Percentiles rank a stretch among this genome's conserved stretches.
These are phyloP conservation scores for Agrochola lota DNA, from an alignment of 2,888 invertebrate genomes.

Conservation along the genomic window DNA sequence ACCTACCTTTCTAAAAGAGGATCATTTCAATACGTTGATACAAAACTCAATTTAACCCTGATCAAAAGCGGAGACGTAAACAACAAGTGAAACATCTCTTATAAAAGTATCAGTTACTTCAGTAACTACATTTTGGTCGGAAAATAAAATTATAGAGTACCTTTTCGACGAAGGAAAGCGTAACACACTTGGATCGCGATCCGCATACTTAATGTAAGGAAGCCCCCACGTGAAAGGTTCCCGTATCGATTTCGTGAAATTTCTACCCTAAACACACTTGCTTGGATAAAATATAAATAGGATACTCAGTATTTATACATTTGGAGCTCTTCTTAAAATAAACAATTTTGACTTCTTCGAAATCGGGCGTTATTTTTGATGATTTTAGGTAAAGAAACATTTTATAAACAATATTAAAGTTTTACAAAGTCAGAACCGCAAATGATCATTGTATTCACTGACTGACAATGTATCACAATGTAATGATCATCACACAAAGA, in stretches of 20 bases:
- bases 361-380: too few species aligned
- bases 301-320: conserved; percentile 37
- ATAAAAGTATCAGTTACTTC: conserved; percentile 87
- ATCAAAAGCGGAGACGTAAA: conserved; percentile 76
- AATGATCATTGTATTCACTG: too few species aligned
- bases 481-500: too few species aligned
- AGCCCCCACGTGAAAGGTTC: conserved; percentile 70
- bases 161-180: conserved; percentile 87
- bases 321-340: conserved; percentile 21
- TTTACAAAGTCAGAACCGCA: too few species aligned
- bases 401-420: too few species aligned
- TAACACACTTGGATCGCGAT: conserved; percentile 83
- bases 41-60: conserved; percentile 74
- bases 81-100: conserved; percentile 77
- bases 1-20: conserved; percentile 12
- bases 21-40: conserved; percentile 52
- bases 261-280: conserved; percentile 76
- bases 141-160: conserved; percentile 90
- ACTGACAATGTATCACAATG: not conserved
- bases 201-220: conserved; percentile 82
- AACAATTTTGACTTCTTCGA: conserved; percentile 11
- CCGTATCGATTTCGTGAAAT: conserved; percentile 83
- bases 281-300: conserved; percentile 65
- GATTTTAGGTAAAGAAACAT: too few species aligned
- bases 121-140: conserved; percentile 89